These are phyloP conservation scores for Copidosoma aretas DNA, from an alignment of 2,888 invertebrate species.

Conservation along the genomic window DNA sequence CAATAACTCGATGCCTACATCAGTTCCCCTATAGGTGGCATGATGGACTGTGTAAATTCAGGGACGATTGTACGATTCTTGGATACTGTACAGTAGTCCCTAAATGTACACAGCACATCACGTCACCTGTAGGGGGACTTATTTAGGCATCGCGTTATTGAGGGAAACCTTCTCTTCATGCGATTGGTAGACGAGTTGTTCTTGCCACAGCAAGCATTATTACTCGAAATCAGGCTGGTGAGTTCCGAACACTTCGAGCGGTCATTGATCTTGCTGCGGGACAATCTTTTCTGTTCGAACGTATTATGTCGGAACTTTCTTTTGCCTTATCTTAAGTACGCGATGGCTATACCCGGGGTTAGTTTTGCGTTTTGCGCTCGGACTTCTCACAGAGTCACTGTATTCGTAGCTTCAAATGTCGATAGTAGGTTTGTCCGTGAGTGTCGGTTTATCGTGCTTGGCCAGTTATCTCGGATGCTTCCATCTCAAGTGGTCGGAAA, in stretches of 20 bases:
- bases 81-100: too few species aligned
- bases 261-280: not conserved
- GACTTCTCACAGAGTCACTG: not conserved
- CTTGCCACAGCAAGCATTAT: not conserved
- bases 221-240: not conserved
- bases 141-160: too few species aligned
- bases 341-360: not conserved
- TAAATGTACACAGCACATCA: too few species aligned
- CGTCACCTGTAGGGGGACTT: too few species aligned
- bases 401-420: not conserved
- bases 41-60: too few species aligned
- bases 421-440: not conserved
- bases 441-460: not conserved
- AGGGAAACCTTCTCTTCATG: too few species aligned
- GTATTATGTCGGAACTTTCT: too few species aligned
- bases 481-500: not conserved
- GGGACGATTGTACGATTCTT: too few species aligned
- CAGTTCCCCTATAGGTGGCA: too few species aligned
- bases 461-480: not conserved
- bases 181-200: not conserved
- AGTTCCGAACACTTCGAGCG: not conserved
- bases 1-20: too few species aligned
- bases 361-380: not conserved
- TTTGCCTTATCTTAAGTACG: not conserved
- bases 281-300: not conserved